Base-by-base conservation (phyloP, 2,797 vertebrate genomes). In the Pangasius mekongensis region DNA sequence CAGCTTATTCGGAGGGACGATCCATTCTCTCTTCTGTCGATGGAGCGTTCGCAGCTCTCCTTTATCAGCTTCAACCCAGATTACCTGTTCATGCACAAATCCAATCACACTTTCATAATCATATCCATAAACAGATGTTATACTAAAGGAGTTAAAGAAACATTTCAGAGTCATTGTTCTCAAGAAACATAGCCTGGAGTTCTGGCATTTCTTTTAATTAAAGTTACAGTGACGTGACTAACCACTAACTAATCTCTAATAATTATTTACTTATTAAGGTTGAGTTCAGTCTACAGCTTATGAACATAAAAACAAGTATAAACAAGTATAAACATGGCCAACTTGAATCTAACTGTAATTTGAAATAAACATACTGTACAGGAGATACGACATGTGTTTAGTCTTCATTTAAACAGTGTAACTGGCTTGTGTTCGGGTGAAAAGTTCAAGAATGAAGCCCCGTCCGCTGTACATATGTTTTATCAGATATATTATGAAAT, bases 21-120 rank as follows among this genome's bases (percentile, higher is more conserved):
- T 95, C 98, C 98, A 99, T 71, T 97, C 95, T 89, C 97, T 95
- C 91, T 97, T 99, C 88, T 97, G 97, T 88, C 98, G 96, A 0
- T 81, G 87, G 7, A 93, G 94, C 74, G 94, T 94, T 2, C 0
- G 10, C 2, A 39, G 60, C 16, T 78, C 87, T 11, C 87, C 86
- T 90, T 90, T 92, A 66, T 90, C 83, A 5, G 92, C 92, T 64
- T 84, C 86, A 47, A 88, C 90, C 27, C 91, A 83, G 81, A 87
- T 89, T 54, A 92, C 67, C 96, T 96, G 89, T 73, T 90, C 86
- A 86, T 64, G 56, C 88, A 93, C 83, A 89, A 64, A 89, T 27
- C 22, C 39, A 66, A 30, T 83, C 81, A 85, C 24, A 60, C 8
- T 7, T 39, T 39, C 1, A 69, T 13, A 56, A 33, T 33, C 1